Evolutionary conservation across 2,888 invertebrate species (phyloP).

Genomic region (Hirtodrosophila alboralis): DNA sequence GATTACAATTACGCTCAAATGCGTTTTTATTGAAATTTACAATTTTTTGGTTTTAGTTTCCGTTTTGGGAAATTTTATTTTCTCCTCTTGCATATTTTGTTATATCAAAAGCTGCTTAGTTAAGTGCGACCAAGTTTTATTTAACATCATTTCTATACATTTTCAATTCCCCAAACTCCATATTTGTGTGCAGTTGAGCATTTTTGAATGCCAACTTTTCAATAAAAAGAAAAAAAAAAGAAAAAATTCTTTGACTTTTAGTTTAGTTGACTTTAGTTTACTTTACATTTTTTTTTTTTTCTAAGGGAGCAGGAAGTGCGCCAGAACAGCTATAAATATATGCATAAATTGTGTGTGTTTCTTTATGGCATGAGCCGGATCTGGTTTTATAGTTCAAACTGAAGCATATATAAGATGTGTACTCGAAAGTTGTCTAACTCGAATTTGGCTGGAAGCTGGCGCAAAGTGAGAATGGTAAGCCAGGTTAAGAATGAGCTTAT

Average conservation of each 20-base stretch:
- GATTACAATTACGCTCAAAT: constrained; percentile 76
- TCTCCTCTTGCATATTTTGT: constrained; percentile 15
- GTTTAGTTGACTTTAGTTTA: constrained; percentile 34
- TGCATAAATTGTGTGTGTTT: constrained; percentile 69
- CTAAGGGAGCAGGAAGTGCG: constrained; percentile 60
- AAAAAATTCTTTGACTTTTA: constrained; percentile 36
- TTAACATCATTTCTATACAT: constrained; percentile 54
- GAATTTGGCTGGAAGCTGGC: too few relatives aligned
- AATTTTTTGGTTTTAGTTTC: constrained; percentile 59
- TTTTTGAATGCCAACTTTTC: constrained; percentile 67
- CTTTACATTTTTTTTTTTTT: constrained; percentile 15
- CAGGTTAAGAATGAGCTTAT: too few relatives aligned
- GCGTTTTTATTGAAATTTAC: constrained; percentile 73
- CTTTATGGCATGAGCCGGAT: constrained; percentile 68
- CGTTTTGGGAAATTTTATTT: constrained; percentile 22
- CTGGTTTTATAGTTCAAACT: constrained; percentile 62
- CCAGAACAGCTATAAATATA: constrained; percentile 65
- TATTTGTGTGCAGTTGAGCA: constrained; percentile 30
- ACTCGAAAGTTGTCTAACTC: constrained; percentile 60
- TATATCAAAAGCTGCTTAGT: constrained; percentile 56
- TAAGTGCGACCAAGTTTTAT: constrained; percentile 63
- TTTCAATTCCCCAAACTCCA: constrained; percentile 47
- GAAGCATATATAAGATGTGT: constrained; percentile 58
- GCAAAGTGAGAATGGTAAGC: too few relatives aligned
- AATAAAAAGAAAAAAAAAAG: constrained; percentile 67